A percentile compares a stretch with the other conserved stretches of the same genome.
phyloP scores from a whole-genome alignment of 2,113 vertebrate genomes.

The Microcebus tavaratra region DNA sequence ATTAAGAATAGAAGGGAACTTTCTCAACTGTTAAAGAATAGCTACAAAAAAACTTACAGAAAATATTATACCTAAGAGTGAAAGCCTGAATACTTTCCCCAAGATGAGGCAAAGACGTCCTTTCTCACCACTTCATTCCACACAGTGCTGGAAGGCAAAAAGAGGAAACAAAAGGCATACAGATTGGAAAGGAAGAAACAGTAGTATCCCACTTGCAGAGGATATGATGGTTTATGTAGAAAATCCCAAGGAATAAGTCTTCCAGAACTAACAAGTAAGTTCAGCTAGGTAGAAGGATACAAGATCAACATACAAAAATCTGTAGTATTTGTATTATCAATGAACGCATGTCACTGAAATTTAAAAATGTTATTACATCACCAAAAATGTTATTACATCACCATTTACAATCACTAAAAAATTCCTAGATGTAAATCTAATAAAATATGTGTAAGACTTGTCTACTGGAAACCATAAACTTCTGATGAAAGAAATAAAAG shows the following conservation, averaged over 20 bases:
- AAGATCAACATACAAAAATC: background rate
- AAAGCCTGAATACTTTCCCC: background rate
- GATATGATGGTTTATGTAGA: background rate
- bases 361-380: background rate
- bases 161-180: background rate
- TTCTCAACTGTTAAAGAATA: background rate
- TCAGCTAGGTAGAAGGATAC: background rate
- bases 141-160: background rate
- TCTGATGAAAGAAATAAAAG: background rate
- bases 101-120: background rate
- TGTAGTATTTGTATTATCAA: background rate
- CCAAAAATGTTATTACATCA: too few relatives aligned
- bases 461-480: background rate
- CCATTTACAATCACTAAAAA: background rate
- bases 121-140: background rate
- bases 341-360: background rate
- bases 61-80: background rate
- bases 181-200: background rate
- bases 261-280: background rate
- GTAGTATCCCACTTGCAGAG: background rate
- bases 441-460: background rate
- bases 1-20: background rate
- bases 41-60: background rate
- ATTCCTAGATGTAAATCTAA: background rate
- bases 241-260: background rate